These are phyloP conservation scores for Trididemnum miniatum DNA, from an alignment of 23 tunicate genomes.

Conservation along the genomic window DNA sequence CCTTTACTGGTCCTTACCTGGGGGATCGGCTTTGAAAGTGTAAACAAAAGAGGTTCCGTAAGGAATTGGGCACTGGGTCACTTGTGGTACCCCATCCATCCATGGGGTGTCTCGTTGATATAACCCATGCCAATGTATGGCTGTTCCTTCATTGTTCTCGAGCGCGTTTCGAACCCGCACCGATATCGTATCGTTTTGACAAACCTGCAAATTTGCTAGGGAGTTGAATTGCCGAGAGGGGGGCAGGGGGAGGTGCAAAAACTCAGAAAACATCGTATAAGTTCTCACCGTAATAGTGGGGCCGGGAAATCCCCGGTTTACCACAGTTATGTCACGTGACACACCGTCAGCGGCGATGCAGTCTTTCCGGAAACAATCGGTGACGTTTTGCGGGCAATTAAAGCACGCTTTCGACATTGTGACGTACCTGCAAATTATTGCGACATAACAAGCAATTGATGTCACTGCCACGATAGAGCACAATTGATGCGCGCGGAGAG, in stretches of 20 bases:
- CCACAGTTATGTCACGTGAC: conserved; percentile 60
- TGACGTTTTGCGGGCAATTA: conserved; percentile 54
- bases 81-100: conserved; percentile 95
- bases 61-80: conserved; percentile 87
- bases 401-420: conserved; percentile 95
- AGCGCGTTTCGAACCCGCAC: conserved; percentile 58
- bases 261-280: background rate
- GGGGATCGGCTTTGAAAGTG: conserved; percentile 69
- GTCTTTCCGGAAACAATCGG: conserved; percentile 66
- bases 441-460: too few relatives aligned
- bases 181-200: conserved; percentile 53
- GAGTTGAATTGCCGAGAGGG: too few relatives aligned
- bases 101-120: conserved; percentile 70
- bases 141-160: conserved; percentile 73
- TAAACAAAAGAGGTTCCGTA: conserved; percentile 57
- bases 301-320: conserved; percentile 72
- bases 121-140: conserved; percentile 96
- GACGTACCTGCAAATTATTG: conserved; percentile 86
- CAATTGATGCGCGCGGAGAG: too few relatives aligned
- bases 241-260: background rate
- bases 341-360: conserved; percentile 91
- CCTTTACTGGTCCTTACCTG: conserved; percentile 72
- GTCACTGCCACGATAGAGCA: too few relatives aligned
- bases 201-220: too few relatives aligned
- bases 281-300: conserved; percentile 63